phyloP scores from a whole-genome alignment of 1,140 invertebrate species.

The Zaprionus camerounensis region DNA sequence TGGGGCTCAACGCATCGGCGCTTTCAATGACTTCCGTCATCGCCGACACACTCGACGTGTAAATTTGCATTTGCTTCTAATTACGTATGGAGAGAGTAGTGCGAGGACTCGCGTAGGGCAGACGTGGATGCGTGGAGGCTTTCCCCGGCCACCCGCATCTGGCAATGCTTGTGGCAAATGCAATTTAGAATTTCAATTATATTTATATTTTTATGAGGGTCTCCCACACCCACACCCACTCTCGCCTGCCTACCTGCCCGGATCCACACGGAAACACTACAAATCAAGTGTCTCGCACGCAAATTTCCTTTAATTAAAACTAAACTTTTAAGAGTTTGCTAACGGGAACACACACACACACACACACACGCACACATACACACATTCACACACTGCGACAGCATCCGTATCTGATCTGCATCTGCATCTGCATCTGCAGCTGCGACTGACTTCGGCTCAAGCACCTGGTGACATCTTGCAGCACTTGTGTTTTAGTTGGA shows the following conservation, averaged over 20 bases:
- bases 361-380: constrained; percentile 18
- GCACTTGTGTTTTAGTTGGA: constrained; percentile 19
- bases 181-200: constrained; percentile 82
- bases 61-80: constrained; percentile 81
- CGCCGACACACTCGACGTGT: constrained; percentile 72
- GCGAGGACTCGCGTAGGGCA: background rate
- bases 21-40: constrained; percentile 78
- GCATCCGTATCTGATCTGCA: constrained; percentile 24
- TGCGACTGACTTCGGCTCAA: constrained; percentile 26
- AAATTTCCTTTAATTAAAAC: constrained; percentile 82
- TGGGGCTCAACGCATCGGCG: constrained; percentile 56
- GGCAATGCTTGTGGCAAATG: constrained; percentile 66
- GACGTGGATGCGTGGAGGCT: background rate
- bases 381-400: background rate
- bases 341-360: constrained; percentile 19
- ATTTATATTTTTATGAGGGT: constrained; percentile 69
- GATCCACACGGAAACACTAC: constrained; percentile 67
- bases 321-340: constrained; percentile 75
- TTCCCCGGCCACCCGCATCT: constrained; percentile 13
- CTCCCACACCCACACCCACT: background rate
- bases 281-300: constrained; percentile 79
- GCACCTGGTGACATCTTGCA: constrained; percentile 24
- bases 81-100: constrained; percentile 39
- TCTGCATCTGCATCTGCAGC: constrained; percentile 18
- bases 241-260: background rate